Base-by-base conservation (phyloP, 2,113 vertebrate species). In the Xyliphius kryptos region DNA sequence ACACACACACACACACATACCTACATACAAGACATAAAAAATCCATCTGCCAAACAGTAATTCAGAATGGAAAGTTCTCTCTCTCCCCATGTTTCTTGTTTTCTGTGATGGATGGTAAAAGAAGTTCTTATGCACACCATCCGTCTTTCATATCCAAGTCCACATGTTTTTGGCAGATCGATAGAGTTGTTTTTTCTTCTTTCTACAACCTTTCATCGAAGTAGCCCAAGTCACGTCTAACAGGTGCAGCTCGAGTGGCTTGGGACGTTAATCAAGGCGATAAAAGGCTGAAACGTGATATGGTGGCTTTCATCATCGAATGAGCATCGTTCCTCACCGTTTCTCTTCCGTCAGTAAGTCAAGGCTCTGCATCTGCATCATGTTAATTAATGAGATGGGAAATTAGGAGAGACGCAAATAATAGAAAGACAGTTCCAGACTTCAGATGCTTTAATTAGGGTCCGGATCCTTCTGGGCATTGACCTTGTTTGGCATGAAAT, bases 31-130 rank as follows among this genome's bases (percentile, higher is more conserved):
- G 70, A 70, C 65, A 76, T 71, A 82, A 80, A 82, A 85, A 88
- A 87, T 85, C 81, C n/a, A n/a, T n/a, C n/a, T n/a, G n/a, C 75
- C 80, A 20, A 86, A 79, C 81, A 83, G 80, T 83, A 81, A 86
- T 82, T 85, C 84, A 87, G 75, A 80, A 76, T 71, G 79, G 81
- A 80, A 86, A 76, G 76, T 84, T 80, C 72, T 80, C 71, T 77
- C 56, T 50, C 56, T 50, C 46, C 17, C 73, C 66, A 38, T 63
- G 41, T 58, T 41, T 68, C 74, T 71, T 77, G 56, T 72, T 9
- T 63, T 76, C 59, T 60, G 63, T 65, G 74, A 76, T 61, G 67
- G 65, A 72, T 68, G 71, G 71, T 76, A 66, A 74, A n/a, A n/a
- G n/a, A 72, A 73, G 20, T 48, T 40, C 74, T 74, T 67, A 72